phyloP scores from a whole-genome alignment of 2,888 invertebrate genomes.

The Nemotelus pantherinus region DNA sequence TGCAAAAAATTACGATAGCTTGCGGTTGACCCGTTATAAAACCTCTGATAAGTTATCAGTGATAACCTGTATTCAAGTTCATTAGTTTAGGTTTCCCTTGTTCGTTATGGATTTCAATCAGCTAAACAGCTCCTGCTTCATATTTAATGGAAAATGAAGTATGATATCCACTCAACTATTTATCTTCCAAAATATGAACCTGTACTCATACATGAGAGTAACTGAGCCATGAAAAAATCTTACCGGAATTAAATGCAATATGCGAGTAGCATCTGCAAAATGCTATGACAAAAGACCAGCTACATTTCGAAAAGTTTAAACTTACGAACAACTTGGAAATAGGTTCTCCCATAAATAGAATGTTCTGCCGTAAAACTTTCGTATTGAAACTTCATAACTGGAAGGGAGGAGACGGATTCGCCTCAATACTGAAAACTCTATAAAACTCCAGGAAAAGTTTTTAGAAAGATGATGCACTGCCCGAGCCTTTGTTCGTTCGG shows the following conservation, averaged over 20 bases:
- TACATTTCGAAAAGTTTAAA: background rate
- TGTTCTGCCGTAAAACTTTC: slow-evolving; percentile 28
- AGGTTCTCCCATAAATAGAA: slow-evolving; percentile 19
- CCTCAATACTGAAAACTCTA: slow-evolving; percentile 21
- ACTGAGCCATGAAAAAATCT: background rate
- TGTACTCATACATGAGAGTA: no score
- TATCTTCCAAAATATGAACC: no score
- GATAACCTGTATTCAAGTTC: no score
- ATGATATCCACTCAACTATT: no score
- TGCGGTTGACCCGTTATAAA: no score
- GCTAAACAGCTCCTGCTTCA: no score
- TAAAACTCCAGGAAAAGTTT: slow-evolving; percentile 30
- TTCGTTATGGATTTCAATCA: no score
- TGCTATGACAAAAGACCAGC: slow-evolving; percentile 5
- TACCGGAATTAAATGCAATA: slow-evolving; percentile 10
- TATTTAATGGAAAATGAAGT: no score
- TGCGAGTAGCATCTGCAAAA: slow-evolving; percentile 20
- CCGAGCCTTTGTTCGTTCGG: slow-evolving; percentile 1
- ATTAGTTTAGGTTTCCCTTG: no score
- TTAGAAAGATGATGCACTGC: slow-evolving; percentile 28
- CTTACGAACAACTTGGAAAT: slow-evolving; percentile 6
- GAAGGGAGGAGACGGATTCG: slow-evolving; percentile 12
- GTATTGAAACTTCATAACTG: slow-evolving; percentile 29
- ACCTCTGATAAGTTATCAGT: no score
- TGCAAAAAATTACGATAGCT: no score